These are phyloP conservation scores for Turnix velox DNA, from an alignment of 2,113 vertebrate species.

Conservation along the genomic window DNA sequence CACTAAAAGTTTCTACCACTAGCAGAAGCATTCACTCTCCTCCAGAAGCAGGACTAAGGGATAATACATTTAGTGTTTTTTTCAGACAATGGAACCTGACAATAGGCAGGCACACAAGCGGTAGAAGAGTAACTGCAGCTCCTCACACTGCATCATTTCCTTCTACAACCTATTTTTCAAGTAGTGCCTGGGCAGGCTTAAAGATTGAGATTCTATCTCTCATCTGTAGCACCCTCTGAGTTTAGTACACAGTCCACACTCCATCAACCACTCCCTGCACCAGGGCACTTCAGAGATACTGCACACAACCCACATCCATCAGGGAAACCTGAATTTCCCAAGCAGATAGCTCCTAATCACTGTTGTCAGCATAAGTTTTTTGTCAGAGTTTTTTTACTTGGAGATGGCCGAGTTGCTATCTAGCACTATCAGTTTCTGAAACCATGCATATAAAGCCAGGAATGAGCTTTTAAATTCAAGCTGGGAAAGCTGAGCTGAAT, in stretches of 20 bases:
- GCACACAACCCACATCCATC: neutral
- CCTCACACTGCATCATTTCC: neutral
- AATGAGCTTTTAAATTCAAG: neutral
- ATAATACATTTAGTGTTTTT: neutral
- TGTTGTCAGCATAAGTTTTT: neutral
- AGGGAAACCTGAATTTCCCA: neutral
- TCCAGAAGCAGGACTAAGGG: neutral
- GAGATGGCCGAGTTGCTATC: neutral
- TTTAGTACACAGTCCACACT: neutral
- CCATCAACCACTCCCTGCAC: neutral
- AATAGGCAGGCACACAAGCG: neutral
- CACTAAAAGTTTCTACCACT: neutral
- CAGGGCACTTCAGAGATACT: neutral
- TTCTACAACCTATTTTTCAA: neutral
- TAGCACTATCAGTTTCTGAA: neutral
- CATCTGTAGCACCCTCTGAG: neutral
- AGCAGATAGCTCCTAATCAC: neutral
- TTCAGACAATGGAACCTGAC: neutral
- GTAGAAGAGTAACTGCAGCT: neutral
- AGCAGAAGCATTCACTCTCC: neutral
- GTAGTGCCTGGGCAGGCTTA: neutral
- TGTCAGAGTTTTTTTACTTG: neutral
- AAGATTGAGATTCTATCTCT: neutral
- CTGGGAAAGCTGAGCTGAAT: neutral
- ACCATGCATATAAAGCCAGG: accelerated